A percentile compares a stretch with the other conserved stretches of the same genome.
phyloP scores from a whole-genome alignment of 2,888 invertebrate species.

The Volucella inflata region DNA sequence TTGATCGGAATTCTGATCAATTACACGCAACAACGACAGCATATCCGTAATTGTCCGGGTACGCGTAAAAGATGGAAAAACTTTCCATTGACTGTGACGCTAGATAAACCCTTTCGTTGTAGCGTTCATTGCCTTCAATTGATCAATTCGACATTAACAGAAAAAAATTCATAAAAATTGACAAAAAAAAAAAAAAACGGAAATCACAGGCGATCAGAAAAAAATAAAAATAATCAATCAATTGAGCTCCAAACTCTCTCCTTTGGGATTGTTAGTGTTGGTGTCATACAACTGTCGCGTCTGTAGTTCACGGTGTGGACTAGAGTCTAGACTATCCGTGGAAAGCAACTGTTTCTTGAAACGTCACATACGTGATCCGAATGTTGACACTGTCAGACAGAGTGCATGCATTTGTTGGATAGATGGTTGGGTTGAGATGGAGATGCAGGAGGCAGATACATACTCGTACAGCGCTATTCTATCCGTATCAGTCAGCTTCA shows the following conservation, averaged over 20 bases:
- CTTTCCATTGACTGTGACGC: conserved; percentile 48
- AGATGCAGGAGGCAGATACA: neutral
- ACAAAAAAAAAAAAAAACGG: neutral
- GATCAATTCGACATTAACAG: conserved; percentile 40
- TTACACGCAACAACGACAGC: conserved; percentile 57
- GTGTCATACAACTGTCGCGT: conserved; percentile 28
- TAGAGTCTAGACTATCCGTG: conserved; percentile 37
- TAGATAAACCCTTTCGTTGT: conserved; percentile 37
- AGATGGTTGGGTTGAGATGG: no score
- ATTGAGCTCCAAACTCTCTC: conserved; percentile 63
- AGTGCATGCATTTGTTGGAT: neutral
- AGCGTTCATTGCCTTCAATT: conserved; percentile 68
- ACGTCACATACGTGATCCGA: conserved; percentile 68
- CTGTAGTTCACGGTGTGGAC: conserved; percentile 58
- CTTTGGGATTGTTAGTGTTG: conserved; percentile 42
- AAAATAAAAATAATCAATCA: conserved; percentile 62
- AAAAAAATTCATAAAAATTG: neutral
- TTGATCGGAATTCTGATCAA: conserved; percentile 63
- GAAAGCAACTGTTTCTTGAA: conserved; percentile 58
- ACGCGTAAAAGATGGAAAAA: conserved; percentile 17
- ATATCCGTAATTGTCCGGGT: neutral
- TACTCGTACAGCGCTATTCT: conserved; percentile 51
- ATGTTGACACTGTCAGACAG: conserved; percentile 62
- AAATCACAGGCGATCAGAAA: conserved; percentile 63
- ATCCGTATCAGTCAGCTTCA: conserved; percentile 55